These are phyloP conservation scores for Hermaeophaga mercurialis DNA, from an alignment of 2,888 invertebrate species.

Conservation along the genomic window DNA sequence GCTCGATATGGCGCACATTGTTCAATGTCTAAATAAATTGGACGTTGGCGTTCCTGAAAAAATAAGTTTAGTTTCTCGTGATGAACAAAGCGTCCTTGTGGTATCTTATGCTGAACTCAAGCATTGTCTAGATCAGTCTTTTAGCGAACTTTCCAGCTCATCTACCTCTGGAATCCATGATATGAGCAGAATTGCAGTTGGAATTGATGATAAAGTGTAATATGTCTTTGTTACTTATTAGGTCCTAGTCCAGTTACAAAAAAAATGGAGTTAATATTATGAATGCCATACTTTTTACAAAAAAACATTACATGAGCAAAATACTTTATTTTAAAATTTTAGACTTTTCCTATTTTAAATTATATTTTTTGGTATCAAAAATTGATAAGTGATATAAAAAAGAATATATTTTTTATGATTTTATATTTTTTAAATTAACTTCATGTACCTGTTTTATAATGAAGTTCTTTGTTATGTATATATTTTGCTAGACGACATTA, in stretches of 20 bases:
- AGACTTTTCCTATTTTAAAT: too few species aligned
- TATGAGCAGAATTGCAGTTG: slow-evolving; percentile 8
- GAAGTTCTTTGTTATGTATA: too few species aligned
- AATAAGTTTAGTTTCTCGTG: slow-evolving; percentile 94
- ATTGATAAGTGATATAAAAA: too few species aligned
- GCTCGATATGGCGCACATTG: slow-evolving; percentile 95
- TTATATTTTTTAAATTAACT: too few species aligned
- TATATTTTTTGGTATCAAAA: too few species aligned
- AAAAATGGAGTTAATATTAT: too few species aligned
- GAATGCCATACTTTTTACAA: too few species aligned
- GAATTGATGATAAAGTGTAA: slow-evolving; percentile 40
- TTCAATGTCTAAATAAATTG: slow-evolving; percentile 91
- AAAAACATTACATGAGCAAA: too few species aligned
- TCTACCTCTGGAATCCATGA: slow-evolving; percentile 15
- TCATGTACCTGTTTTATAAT: too few species aligned
- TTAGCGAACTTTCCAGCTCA: slow-evolving; percentile 69
- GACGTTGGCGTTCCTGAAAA: slow-evolving; percentile 81
- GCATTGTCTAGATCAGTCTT: slow-evolving; percentile 91
- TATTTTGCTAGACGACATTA: too few species aligned
- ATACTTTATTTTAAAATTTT: too few species aligned
- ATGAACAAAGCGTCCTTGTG: slow-evolving; percentile 94
- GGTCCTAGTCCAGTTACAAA: slow-evolving; percentile 11
- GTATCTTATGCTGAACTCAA: slow-evolving; percentile 95
- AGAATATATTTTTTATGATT: too few species aligned
- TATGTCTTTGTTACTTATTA: slow-evolving; percentile 34